phyloP scores from a whole-genome alignment of 2,113 vertebrate genomes.

The Lycocorax pyrrhopterus region DNA sequence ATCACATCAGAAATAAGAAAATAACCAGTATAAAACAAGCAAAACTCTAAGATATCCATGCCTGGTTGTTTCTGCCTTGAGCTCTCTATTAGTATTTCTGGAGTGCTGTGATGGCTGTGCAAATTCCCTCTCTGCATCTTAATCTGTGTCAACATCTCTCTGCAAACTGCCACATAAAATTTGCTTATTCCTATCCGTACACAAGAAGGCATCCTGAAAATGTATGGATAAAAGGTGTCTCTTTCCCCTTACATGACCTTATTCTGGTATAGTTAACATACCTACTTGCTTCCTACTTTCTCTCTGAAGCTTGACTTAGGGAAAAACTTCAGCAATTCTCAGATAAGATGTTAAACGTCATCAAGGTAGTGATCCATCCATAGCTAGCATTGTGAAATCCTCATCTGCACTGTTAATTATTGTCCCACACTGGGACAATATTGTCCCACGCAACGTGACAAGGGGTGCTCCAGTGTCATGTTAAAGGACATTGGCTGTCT shows the following conservation, averaged over 20 bases:
- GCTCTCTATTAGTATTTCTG: not conserved
- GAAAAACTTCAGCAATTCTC: not conserved
- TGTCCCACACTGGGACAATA: not conserved
- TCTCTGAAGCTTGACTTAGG: not conserved
- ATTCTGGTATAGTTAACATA: not conserved
- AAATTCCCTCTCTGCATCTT: not conserved
- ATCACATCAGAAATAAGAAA: not conserved
- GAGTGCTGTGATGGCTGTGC: not conserved
- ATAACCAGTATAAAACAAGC: not conserved
- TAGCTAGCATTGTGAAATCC: not conserved
- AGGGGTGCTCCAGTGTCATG: rapidly evolving
- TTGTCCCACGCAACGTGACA: too few species aligned
- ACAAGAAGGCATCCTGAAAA: not conserved
- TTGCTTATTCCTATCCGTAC: not conserved
- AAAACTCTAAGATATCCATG: not conserved
- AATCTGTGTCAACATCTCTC: not conserved
- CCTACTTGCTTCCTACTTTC: not conserved
- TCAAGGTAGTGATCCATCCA: not conserved
- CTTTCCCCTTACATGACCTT: not conserved
- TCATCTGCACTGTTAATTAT: not conserved
- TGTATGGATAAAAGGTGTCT: not conserved
- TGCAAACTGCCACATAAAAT: not conserved
- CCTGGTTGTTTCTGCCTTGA: not conserved
- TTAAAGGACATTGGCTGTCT: not conserved
- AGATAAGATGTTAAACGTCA: not conserved